Conservation (phyloP, 2,888 invertebrate genomes). For the Drosophila kuntzei region DNA sequence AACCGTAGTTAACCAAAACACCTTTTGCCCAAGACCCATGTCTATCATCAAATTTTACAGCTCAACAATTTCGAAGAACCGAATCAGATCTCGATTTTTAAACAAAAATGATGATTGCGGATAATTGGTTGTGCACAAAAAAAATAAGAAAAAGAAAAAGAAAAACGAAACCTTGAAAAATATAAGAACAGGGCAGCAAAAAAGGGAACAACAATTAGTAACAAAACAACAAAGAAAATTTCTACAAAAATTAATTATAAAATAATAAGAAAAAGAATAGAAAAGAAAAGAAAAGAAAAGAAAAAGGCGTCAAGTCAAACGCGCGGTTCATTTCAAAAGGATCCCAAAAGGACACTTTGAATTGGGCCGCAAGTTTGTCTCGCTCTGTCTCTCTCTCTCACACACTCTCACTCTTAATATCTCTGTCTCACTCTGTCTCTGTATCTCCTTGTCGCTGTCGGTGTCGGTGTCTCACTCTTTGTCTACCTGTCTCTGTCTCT, state of each 20-base stretch:
- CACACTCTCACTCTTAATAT: not conserved
- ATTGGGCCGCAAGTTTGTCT: slow-evolving; percentile 66
- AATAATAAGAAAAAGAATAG: not conserved
- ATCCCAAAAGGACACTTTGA: slow-evolving; percentile 48
- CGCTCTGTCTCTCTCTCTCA: slow-evolving; percentile 7
- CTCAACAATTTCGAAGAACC: slow-evolving; percentile 63
- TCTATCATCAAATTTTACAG: slow-evolving; percentile 61
- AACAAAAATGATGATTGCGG: slow-evolving; percentile 85
- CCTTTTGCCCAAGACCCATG: slow-evolving; percentile 57
- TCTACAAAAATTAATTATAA: slow-evolving; percentile 2
- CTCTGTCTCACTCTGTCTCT: not conserved
- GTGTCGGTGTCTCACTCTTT: slow-evolving; percentile 1
- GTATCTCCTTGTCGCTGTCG: slow-evolving; percentile 3
- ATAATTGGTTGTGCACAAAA: slow-evolving; percentile 85
- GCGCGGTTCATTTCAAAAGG: slow-evolving; percentile 66
- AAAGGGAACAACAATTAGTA: slow-evolving; percentile 9
- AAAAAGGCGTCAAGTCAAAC: slow-evolving; percentile 35
- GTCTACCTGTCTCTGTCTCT: slow-evolving; percentile 2
- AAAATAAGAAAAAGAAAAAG: slow-evolving; percentile 17
- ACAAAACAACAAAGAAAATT: slow-evolving; percentile 4
- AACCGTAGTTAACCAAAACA: slow-evolving; percentile 42
- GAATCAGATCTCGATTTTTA: slow-evolving; percentile 84
- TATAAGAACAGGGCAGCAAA: slow-evolving; percentile 8
- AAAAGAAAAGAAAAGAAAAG: not conserved
- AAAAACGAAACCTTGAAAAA: slow-evolving; percentile 14